phyloP scores from a whole-genome alignment of 2,888 invertebrate genomes.

The Apodemia mormo region DNA sequence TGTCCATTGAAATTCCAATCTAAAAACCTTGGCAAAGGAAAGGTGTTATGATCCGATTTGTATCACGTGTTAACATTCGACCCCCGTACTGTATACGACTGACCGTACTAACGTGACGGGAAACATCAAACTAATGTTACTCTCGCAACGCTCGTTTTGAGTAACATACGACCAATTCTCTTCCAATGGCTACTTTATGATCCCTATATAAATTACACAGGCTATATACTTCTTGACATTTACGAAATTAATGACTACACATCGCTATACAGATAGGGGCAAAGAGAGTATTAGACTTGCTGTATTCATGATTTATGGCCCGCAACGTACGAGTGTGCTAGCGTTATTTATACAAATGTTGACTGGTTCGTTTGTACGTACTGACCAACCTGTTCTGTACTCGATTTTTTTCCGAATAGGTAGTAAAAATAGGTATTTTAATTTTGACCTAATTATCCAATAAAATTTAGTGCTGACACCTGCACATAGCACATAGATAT shows the following conservation, averaged over 20 bases:
- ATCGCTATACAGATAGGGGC: background rate
- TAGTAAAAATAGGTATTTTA: too few species aligned
- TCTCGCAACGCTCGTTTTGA: constrained; percentile 4
- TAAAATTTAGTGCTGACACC: too few species aligned
- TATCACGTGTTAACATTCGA: constrained; percentile 13
- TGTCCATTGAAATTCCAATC: background rate
- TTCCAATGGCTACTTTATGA: constrained; percentile 11
- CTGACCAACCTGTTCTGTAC: too few species aligned
- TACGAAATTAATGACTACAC: constrained; percentile 5
- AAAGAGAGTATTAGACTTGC: background rate
- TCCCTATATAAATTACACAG: constrained; percentile 11
- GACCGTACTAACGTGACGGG: constrained; percentile 6
- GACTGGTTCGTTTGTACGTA: too few species aligned
- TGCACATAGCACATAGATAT: too few species aligned
- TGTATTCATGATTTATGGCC: background rate
- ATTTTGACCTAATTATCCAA: too few species aligned
- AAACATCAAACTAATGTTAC: constrained; percentile 13
- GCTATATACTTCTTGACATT: constrained; percentile 10
- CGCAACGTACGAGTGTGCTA: background rate
- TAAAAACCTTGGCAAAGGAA: background rate
- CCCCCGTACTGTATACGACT: background rate
- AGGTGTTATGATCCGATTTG: background rate
- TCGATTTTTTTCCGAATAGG: too few species aligned
- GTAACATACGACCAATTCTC: constrained; percentile 13
- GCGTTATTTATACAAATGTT: background rate